These are phyloP conservation scores for Florisuga fusca DNA, from an alignment of 2,797 vertebrate species.

Conservation along the genomic window DNA sequence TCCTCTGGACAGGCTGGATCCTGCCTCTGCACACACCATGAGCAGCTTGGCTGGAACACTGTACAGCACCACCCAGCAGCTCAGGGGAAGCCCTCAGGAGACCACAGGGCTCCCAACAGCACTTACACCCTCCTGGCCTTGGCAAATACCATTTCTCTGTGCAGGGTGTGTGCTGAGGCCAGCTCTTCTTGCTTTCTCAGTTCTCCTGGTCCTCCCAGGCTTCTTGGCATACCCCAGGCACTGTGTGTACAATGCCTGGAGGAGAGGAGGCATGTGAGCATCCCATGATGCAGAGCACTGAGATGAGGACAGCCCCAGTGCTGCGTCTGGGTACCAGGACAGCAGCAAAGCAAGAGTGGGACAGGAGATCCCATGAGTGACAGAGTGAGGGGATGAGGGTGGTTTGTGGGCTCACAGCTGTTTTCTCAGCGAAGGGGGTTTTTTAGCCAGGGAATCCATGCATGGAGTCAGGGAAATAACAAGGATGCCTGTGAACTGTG, in stretches of 20 bases:
- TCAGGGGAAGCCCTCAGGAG: background rate
- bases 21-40: background rate
- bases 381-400: background rate
- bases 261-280: background rate
- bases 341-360: background rate
- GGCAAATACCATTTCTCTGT: background rate
- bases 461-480: background rate
- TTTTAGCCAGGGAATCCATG: background rate
- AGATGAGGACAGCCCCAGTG: background rate
- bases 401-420: background rate
- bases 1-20: background rate
- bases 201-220: background rate
- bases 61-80: fast-evolving
- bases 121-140: background rate
- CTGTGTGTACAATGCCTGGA: background rate
- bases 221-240: background rate
- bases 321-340: fast-evolving
- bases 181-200: background rate
- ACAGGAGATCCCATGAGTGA: background rate
- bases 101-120: background rate
- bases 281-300: background rate
- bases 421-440: background rate
- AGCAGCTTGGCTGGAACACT: background rate
- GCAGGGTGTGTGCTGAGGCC: background rate
- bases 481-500: background rate